Evolutionary conservation across 2,113 vertebrate species (phyloP).

Genomic region (Rattus rattus): DNA sequence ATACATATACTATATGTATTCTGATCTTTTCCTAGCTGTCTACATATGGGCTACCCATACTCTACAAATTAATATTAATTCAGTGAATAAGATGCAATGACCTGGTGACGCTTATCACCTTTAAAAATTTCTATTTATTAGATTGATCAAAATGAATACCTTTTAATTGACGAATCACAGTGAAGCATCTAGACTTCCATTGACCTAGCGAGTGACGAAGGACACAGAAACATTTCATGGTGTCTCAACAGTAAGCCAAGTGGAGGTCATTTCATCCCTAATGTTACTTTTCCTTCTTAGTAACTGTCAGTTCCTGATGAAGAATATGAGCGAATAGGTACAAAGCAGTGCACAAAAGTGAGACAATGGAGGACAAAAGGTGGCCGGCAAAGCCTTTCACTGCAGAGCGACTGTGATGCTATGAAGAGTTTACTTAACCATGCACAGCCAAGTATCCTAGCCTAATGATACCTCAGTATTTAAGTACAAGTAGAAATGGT

Average conservation of each 20-base stretch:
- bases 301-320: neutral
- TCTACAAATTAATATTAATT: neutral
- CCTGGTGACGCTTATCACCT: neutral
- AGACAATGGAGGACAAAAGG: neutral
- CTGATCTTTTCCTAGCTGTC: neutral
- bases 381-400: neutral
- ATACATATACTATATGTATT: neutral
- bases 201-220: neutral
- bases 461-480: neutral
- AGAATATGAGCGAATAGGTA: neutral
- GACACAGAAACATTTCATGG: neutral
- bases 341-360: neutral
- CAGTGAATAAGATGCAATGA: constrained; percentile 16
- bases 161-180: neutral
- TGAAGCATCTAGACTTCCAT: neutral
- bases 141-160: neutral
- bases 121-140: neutral
- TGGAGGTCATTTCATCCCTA: neutral
- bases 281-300: neutral
- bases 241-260: neutral
- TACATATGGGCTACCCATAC: neutral
- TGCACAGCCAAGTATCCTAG: neutral
- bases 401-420: neutral
- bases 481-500: neutral
- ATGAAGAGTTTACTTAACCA: neutral